These are phyloP conservation scores for Syngnathoides biaculeatus DNA, from an alignment of 2,113 vertebrate species.

Conservation along the genomic window DNA sequence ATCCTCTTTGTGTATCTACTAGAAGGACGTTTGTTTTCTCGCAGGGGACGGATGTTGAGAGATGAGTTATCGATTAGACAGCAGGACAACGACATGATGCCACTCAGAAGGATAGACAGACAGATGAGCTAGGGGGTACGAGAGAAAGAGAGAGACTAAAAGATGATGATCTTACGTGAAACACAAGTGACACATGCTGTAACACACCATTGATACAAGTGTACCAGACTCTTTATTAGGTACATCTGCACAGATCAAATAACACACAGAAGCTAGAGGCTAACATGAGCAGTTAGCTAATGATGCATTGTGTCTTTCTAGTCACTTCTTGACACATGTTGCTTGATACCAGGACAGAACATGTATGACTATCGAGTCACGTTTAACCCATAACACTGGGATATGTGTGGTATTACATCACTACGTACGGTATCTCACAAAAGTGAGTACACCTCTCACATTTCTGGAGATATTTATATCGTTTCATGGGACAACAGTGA, in stretches of 20 bases:
- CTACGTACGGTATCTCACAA: no score
- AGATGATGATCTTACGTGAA: slow-evolving; percentile 1
- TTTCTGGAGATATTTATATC: no score
- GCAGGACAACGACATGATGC: slow-evolving; percentile 52
- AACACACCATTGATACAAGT: not conserved
- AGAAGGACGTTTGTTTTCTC: slow-evolving; percentile 76
- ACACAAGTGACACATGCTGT: not conserved
- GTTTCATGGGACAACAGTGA: no score
- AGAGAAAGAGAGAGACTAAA: slow-evolving; percentile 22
- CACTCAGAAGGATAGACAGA: slow-evolving; percentile 29
- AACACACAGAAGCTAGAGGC: not conserved
- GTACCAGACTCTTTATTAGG: not conserved
- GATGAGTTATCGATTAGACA: slow-evolving; percentile 78
- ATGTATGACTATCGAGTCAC: no score
- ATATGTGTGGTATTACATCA: no score
- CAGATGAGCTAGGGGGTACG: slow-evolving; percentile 18
- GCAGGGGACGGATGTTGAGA: slow-evolving; percentile 58
- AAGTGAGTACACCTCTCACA: no score
- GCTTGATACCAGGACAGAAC: not conserved
- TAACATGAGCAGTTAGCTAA: not conserved
- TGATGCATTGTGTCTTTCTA: not conserved
- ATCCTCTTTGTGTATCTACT: slow-evolving; percentile 66
- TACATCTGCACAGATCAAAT: no score
- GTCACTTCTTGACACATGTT: not conserved
- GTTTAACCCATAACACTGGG: no score